Evolutionary conservation across 2,113 vertebrate species (phyloP).

Genomic region (Mirza zaza): DNA sequence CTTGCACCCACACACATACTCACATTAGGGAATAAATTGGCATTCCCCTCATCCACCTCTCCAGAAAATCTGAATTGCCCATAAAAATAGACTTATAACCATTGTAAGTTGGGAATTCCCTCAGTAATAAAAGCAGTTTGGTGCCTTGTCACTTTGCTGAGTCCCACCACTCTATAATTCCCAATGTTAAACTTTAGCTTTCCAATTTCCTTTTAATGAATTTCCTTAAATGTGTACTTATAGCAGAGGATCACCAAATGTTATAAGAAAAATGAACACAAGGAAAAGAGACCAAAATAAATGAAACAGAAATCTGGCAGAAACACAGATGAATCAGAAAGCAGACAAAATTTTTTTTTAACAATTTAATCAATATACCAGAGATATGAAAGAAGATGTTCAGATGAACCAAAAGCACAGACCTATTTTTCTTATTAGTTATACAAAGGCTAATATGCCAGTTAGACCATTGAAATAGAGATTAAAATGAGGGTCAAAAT

Average conservation of each 20-base stretch:
- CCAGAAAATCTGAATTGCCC: neutral
- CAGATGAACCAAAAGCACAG: neutral
- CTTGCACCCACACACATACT: neutral
- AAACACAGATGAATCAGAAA: neutral
- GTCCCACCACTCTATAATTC: neutral
- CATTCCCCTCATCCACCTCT: neutral
- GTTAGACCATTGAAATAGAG: neutral
- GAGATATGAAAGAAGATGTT: neutral
- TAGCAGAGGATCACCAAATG: neutral
- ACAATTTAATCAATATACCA: neutral
- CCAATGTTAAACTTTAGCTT: neutral
- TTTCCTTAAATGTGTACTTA: neutral
- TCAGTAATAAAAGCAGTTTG: neutral
- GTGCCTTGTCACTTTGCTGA: neutral
- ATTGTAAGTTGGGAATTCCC: neutral
- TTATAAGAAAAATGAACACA: neutral
- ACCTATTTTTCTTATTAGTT: neutral
- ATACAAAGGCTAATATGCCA: neutral
- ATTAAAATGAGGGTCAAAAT: neutral
- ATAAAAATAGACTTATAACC: neutral
- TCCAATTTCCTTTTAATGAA: neutral
- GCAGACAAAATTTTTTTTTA: neutral
- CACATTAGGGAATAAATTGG: neutral
- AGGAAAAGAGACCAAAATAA: neutral
- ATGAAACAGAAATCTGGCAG: neutral